Evolutionary conservation across 2,113 vertebrate genomes (phyloP).

Genomic region (Bambusicola thoracicus): DNA sequence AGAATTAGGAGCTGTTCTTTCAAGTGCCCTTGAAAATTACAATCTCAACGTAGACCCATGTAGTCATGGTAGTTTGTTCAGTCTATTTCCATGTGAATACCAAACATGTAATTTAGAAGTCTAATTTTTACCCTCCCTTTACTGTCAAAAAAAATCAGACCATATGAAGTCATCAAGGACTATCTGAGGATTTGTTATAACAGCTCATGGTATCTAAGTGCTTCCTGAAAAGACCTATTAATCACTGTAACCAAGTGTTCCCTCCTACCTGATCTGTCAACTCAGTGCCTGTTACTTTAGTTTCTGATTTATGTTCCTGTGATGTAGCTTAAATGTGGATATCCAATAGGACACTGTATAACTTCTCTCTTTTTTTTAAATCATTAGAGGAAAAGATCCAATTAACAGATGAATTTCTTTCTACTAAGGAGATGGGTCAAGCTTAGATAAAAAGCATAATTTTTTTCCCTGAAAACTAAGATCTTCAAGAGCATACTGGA

Average conservation of each 20-base stretch:
- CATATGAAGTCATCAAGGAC: conserved; percentile 69
- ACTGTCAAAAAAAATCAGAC: conserved; percentile 64
- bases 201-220: conserved; percentile 60
- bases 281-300: not conserved
- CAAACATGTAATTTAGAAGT: conserved; percentile 65
- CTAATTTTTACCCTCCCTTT: conserved; percentile 58
- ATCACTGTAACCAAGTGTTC: conserved; percentile 22
- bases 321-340: conserved; percentile 32
- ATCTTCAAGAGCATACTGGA: not conserved
- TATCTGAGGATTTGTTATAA: conserved; percentile 61
- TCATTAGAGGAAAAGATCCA: not conserved
- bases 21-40: conserved; percentile 48
- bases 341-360: not conserved
- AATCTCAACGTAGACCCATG: conserved; percentile 46
- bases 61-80: conserved; percentile 50
- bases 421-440: not conserved
- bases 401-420: not conserved
- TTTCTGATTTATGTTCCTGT: conserved; percentile 33
- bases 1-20: conserved; percentile 37
- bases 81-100: conserved; percentile 42
- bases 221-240: conserved; percentile 65
- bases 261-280: conserved; percentile 52
- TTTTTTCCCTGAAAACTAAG: not conserved
- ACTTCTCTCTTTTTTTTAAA: not conserved
- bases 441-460: not conserved